Conservation (phyloP, 2,888 invertebrate genomes). For the Hypselothyrea guttata region DNA sequence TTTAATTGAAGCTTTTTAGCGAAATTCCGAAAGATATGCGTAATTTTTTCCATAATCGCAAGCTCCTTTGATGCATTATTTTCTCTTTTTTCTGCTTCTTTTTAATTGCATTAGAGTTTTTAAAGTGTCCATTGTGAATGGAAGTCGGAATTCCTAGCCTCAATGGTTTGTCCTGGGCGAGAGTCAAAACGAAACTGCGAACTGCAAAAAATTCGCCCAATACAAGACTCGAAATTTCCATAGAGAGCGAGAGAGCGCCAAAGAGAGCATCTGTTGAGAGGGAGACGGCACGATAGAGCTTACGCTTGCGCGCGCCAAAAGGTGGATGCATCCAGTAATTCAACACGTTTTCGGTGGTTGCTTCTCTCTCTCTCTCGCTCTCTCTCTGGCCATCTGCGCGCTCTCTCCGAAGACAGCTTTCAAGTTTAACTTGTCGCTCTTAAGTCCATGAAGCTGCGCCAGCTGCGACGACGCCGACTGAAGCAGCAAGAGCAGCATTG, state of each 20-base stretch:
- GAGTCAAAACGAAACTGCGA: constrained; percentile 57
- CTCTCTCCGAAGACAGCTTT: constrained; percentile 47
- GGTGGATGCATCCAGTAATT: constrained; percentile 40
- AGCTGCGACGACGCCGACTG: constrained; percentile 43
- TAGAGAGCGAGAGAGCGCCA: constrained; percentile 23
- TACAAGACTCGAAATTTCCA: constrained; percentile 50
- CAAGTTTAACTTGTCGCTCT: constrained; percentile 54
- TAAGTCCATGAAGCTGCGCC: constrained; percentile 32
- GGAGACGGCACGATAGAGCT: constrained; percentile 24
- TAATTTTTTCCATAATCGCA: background rate
- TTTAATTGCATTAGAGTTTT: background rate
- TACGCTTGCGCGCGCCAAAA: constrained; percentile 67
- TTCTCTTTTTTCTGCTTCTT: background rate
- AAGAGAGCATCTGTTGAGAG: constrained; percentile 27
- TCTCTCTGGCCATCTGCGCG: constrained; percentile 21
- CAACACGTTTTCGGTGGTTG: constrained; percentile 54
- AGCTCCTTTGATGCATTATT: background rate
- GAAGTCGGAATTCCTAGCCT: constrained; percentile 37
- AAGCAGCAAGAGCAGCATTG: background rate
- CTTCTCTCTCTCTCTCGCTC: constrained; percentile 23
- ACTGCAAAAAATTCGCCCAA: constrained; percentile 36
- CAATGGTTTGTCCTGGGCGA: constrained; percentile 61
- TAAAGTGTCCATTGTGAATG: background rate
- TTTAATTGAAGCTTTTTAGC: constrained; percentile 1
- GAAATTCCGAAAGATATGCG: too few species aligned